Percentiles rank a stretch among this genome's conserved stretches.
Conservation (phyloP, 2,888 invertebrate genomes). For the Synanthedon tipuliformis region DNA sequence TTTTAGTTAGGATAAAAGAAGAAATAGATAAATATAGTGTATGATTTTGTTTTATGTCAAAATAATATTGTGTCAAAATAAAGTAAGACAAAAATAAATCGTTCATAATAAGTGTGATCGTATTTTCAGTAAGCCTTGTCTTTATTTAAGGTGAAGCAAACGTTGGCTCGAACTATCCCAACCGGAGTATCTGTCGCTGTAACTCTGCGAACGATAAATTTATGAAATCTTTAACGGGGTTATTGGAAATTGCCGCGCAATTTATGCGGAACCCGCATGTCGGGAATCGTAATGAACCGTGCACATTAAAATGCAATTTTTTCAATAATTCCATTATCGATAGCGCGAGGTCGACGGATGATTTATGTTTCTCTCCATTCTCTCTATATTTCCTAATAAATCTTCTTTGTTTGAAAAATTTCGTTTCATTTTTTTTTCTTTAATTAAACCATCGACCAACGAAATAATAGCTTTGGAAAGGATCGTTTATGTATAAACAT, state of each 20-base stretch:
- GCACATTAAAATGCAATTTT: constrained; percentile 22
- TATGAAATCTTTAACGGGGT: constrained; percentile 24
- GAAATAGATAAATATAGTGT: too few relatives aligned
- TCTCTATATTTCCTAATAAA: not conserved
- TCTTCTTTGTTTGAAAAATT: not conserved
- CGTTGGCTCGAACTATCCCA: not conserved
- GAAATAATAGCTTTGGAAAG: too few relatives aligned
- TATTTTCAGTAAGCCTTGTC: too few relatives aligned
- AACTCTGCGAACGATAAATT: constrained; percentile 18
- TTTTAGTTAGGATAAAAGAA: too few relatives aligned
- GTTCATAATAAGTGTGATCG: too few relatives aligned
- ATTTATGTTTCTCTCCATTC: not conserved
- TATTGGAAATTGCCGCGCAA: constrained; percentile 24
- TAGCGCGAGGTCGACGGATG: not conserved
- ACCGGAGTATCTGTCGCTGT: constrained; percentile 1
- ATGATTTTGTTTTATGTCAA: too few relatives aligned
- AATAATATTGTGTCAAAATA: too few relatives aligned
- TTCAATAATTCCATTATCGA: constrained; percentile 2
- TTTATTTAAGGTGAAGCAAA: not conserved
- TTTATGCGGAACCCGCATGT: constrained; percentile 21
- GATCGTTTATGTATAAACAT: too few relatives aligned
- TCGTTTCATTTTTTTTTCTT: not conserved
- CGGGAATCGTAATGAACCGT: constrained; percentile 27
- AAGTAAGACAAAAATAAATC: too few relatives aligned
- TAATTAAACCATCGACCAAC: too few relatives aligned